phyloP scores from a whole-genome alignment of 2,797 vertebrate genomes.

The Dermochelys coriacea region DNA sequence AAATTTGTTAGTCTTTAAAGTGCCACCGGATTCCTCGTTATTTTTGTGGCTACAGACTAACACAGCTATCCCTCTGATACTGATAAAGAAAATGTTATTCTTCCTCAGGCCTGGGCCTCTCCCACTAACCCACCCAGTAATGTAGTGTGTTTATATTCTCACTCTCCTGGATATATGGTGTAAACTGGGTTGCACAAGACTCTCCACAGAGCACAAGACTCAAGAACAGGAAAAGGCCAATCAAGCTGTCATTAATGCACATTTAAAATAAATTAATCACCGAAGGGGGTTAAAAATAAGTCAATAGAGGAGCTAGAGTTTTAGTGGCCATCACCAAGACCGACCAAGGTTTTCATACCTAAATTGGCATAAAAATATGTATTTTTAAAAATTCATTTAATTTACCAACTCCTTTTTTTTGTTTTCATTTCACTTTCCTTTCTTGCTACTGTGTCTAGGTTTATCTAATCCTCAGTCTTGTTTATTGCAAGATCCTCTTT shows the following conservation, averaged over 20 bases:
- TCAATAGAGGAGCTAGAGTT: rapidly evolving
- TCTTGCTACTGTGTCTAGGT: background rate
- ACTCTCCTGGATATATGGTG: background rate
- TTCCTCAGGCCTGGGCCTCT: background rate
- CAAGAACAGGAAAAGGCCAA: no score
- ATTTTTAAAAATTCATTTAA: background rate
- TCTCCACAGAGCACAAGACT: no score
- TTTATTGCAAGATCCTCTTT: no score
- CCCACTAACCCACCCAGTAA: background rate
- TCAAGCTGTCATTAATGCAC: background rate
- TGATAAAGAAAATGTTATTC: background rate
- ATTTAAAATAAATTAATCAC: background rate
- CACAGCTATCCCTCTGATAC: no score
- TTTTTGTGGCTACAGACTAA: no score
- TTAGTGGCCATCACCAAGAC: background rate
- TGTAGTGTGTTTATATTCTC: background rate
- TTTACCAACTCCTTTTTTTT: background rate
- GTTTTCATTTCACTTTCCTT: background rate
- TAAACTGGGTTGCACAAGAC: background rate
- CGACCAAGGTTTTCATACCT: background rate
- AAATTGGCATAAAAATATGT: background rate
- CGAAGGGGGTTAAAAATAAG: background rate
- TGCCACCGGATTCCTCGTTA: no score
- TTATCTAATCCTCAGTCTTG: background rate
- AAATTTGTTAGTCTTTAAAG: no score